A percentile compares a stretch with the other conserved stretches of the same genome.
Evolutionary conservation across 2,797 vertebrate species (phyloP).

Genomic region (Amblyopsis hoosieri): DNA sequence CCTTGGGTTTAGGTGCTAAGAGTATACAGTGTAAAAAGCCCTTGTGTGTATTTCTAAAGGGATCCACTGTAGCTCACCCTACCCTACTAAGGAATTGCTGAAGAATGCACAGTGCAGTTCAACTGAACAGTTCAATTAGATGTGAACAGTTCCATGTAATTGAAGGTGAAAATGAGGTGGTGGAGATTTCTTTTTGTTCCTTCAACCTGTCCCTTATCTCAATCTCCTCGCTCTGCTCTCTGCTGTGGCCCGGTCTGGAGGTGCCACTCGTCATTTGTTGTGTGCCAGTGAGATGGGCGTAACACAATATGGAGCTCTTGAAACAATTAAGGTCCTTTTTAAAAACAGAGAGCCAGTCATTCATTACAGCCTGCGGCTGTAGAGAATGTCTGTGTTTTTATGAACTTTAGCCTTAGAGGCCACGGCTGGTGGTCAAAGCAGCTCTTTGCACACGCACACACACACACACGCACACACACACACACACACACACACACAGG

Average conservation of each 20-base stretch:
- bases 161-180: no score
- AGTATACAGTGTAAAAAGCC: no score
- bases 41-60: no score
- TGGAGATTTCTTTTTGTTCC: neutral
- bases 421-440: neutral
- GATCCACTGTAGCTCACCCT: no score
- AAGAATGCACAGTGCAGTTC: no score
- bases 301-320: constrained; percentile 10
- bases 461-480: neutral
- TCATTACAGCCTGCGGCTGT: constrained; percentile 13
- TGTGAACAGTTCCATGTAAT: no score
- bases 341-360: constrained; percentile 31
- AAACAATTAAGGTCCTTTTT: constrained; percentile 26
- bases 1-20: no score
- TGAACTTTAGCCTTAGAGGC: constrained; percentile 12
- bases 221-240: neutral
- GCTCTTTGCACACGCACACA: neutral
- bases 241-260: neutral
- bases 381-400: constrained; percentile 20
- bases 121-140: no score
- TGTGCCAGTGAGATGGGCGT: neutral
- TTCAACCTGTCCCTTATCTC: constrained; percentile 1
- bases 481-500: neutral
- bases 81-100: no score
- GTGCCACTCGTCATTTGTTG: neutral